Base-by-base conservation (phyloP, 2,888 invertebrate genomes). In the Ophion ellenae region DNA sequence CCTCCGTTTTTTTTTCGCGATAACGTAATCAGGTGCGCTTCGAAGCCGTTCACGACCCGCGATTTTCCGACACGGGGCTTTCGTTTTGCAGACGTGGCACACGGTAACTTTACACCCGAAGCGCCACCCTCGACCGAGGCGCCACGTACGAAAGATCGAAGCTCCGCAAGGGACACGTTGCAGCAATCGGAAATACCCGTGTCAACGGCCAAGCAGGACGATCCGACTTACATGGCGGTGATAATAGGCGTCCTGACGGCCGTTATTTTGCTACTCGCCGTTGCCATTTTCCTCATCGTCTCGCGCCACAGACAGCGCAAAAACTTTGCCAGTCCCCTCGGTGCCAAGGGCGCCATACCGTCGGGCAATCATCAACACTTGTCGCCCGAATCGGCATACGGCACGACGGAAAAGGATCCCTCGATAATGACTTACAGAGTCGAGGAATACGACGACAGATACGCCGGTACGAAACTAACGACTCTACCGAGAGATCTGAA, bases 21-120 rank as follows among this genome's bases (percentile, higher is more conserved):
- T 40, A 17, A 53, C 53, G 53, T 53, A 1, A 53, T 17, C 53
- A 0, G 53, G 1, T 3, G 4, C 17, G 4, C 53, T 24, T 2
- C 14, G 57, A 20, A 64, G 59, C 73, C 53, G 75, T 47, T 57
- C 61, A 63, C 80, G 74, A 77, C 73, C 11, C 28, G 66, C 63
- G 73, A 80, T 64, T 20, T 40, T 74, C 53, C 53, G 17, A 53
- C 17, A 53, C 53, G 14, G 5, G 17, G 17, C 5, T 53, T 53
- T 78, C 59, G 66, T 86, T 82, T 92, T 91, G 10, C 93, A 96
- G 96, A 95, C 89, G 93, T 95, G 20, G 95, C 95, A 28, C 94
- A 94, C 86, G 96, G 96, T 11, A 96, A 96, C 92, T 96, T 95
- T 91, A 95, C 95, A 5, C 94, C 94, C 63, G 96, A 96, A 90